A percentile compares a stretch with the other conserved stretches of the same genome.
Conservation (phyloP, 2,888 invertebrate genomes). For the Agapostemon virescens region DNA sequence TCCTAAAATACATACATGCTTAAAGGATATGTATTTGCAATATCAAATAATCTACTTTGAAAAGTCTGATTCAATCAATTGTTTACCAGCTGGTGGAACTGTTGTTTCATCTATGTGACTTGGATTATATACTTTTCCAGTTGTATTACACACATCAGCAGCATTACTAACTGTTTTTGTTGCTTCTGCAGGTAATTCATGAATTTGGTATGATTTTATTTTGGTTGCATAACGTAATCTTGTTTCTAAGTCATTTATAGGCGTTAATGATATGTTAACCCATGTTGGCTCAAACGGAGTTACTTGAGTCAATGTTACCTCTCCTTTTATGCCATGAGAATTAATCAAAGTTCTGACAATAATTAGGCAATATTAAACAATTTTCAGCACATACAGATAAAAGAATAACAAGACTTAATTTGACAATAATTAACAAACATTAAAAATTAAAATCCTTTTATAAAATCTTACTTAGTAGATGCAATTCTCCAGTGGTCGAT, state of each 20-base stretch:
- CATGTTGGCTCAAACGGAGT: constrained; percentile 93
- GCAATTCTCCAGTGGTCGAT: constrained; percentile 86
- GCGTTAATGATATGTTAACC: constrained; percentile 86
- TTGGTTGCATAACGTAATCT: constrained; percentile 88
- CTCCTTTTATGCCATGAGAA: constrained; percentile 90
- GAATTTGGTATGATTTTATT: constrained; percentile 87
- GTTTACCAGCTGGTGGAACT: constrained; percentile 85
- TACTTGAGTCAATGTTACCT: constrained; percentile 88
- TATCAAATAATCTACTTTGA: background rate
- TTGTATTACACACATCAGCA: constrained; percentile 84
- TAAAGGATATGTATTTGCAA: background rate
- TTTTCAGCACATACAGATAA: background rate
- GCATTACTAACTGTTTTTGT: constrained; percentile 80
- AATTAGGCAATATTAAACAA: background rate
- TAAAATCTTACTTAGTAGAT: constrained; percentile 86
- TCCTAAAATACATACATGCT: constrained; percentile 79
- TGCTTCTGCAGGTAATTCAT: constrained; percentile 86
- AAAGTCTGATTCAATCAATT: constrained; percentile 1
- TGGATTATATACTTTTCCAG: constrained; percentile 91
- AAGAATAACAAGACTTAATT: background rate
- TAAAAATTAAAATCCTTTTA: constrained; percentile 7
- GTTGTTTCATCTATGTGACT: constrained; percentile 82
- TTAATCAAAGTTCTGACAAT: constrained; percentile 85
- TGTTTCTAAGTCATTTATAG: constrained; percentile 86
- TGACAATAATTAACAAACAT: background rate